phyloP scores from a whole-genome alignment of 2,888 invertebrate species.

The Agonopterix heracliana region DNA sequence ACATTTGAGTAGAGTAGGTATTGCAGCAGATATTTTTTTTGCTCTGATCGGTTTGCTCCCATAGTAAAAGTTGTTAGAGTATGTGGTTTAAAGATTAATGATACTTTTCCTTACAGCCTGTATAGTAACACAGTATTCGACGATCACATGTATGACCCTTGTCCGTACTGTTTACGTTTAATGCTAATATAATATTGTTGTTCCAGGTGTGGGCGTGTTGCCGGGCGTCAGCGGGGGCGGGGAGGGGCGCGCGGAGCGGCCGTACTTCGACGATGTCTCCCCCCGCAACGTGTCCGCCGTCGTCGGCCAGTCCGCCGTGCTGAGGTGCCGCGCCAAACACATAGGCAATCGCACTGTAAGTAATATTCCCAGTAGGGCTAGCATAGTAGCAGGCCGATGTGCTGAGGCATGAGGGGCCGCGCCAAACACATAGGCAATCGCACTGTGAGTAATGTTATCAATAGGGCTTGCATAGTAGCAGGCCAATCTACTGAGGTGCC shows the following conservation, averaged over 20 bases:
- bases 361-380: constrained; percentile 11
- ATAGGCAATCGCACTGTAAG: constrained; percentile 91
- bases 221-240: constrained; percentile 45
- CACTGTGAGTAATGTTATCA: too few relatives aligned
- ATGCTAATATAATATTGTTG: background rate
- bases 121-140: too few relatives aligned
- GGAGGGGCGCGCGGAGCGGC: constrained; percentile 75
- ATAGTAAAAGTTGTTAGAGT: too few relatives aligned
- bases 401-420: constrained; percentile 85
- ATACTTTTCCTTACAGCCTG: too few relatives aligned
- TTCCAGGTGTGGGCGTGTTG: constrained; percentile 40
- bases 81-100: too few relatives aligned
- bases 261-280: constrained; percentile 90
- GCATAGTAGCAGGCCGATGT: constrained; percentile 88
- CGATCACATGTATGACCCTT: too few relatives aligned
- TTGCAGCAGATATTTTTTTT: too few relatives aligned
- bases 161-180: too few relatives aligned
- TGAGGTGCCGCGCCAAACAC: constrained; percentile 90
- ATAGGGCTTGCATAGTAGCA: too few relatives aligned
- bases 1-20: too few relatives aligned
- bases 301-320: constrained; percentile 86
- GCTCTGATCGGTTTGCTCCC: too few relatives aligned
- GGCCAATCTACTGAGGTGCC: too few relatives aligned
- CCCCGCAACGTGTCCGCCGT: constrained; percentile 89
- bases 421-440: constrained; percentile 92